Evolutionary conservation across 2,888 invertebrate species (phyloP).

Genomic region (Therioaphis trifolii): DNA sequence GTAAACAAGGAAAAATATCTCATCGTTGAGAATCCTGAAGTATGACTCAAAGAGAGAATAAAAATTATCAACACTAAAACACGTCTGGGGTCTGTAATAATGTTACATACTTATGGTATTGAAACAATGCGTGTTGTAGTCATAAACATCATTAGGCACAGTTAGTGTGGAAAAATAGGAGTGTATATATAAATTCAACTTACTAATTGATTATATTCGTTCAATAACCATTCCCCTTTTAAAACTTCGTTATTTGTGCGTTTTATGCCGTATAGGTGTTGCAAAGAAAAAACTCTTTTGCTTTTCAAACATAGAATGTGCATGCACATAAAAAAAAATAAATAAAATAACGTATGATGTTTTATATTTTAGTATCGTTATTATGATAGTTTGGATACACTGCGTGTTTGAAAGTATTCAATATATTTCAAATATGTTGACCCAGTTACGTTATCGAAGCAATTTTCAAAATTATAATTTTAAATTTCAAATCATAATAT

Average conservation of each 20-base stretch:
- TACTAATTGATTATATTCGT: conserved; percentile 25
- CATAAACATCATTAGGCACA: conserved; percentile 50
- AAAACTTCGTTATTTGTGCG: not conserved
- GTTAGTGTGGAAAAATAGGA: not conserved
- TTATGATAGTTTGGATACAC: no score
- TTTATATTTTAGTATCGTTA: no score
- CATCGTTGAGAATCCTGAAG: not conserved
- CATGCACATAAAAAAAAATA: no score
- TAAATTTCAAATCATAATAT: no score
- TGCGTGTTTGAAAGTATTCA: no score
- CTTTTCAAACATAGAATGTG: no score
- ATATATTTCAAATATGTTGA: no score
- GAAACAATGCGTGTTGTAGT: conserved; percentile 28
- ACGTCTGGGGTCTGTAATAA: conserved; percentile 7
- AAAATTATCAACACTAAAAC: conserved; percentile 18
- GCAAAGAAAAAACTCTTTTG: no score
- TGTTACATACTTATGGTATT: not conserved
- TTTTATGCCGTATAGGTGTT: no score
- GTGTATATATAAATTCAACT: not conserved
- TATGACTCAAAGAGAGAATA: not conserved
- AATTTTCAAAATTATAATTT: no score
- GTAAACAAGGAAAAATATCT: not conserved
- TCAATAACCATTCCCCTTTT: not conserved
- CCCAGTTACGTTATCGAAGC: no score
- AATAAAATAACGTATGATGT: no score